Evolutionary conservation across 2,888 invertebrate species (phyloP), one percentile per base, ranked within the genome.

Genomic region (Heteromurus nitidus): DNA sequence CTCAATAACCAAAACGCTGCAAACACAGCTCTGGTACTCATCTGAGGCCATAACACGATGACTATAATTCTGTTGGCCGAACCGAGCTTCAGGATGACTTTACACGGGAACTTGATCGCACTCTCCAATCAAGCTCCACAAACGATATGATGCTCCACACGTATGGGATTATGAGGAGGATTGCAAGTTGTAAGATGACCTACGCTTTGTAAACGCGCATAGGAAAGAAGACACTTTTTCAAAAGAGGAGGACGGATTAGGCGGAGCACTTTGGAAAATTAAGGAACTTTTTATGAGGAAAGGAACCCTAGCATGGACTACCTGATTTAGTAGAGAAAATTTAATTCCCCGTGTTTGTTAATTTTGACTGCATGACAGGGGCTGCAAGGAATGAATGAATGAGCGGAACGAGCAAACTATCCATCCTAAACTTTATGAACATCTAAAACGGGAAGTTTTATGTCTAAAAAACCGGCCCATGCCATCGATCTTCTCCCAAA

Each of bases 11-110:
- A 88, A 89, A 90, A 90, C 91, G 90, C 90, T 96, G 96, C 96
- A 97, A 96, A 97, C 95, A 95, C 97, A 96, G 95, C 93, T 94
- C 97, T 97, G 97, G 96, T 95, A 97, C 96, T 96, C 93, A 94
- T 94, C 94, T 95, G 86, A 81, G 82, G 87, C 88, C 87, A 86
- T 86, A 84, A 86, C 24, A 81, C 70, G 80, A 2, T 62, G 62
- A 73, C 47, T 70, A 20, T 13, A 62, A n/a, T n/a, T n/a, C 28
- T 80, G 74, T 80, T 80, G 80, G 74, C 80, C 80, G 80, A 80
- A 62, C 68, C 67, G 31, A 26, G 64, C 62, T 50, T 72, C 68
- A 68, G n/a, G 47, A 24, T 53, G 47, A 79, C n/a, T n/a, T 47
- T 28, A 31, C 62, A 74, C 50, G 64, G n/a, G n/a, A n/a, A n/a